These are phyloP conservation scores for Mesoligia furuncula DNA, from an alignment of 2,888 invertebrate genomes.

Conservation along the genomic window DNA sequence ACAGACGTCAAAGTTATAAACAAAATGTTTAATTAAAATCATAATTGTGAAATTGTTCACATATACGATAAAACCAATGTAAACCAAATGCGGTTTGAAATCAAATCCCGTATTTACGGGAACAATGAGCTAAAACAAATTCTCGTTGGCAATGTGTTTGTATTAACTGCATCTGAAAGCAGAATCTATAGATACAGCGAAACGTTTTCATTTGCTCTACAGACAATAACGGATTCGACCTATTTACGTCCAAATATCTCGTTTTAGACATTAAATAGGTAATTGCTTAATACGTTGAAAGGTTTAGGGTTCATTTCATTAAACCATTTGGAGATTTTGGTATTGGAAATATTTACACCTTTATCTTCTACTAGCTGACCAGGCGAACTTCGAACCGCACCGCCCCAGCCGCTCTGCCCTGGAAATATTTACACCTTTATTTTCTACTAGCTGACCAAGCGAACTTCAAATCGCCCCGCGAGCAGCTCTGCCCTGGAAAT, in stretches of 20 bases:
- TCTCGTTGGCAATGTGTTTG: slow-evolving; percentile 63
- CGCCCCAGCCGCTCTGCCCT: background rate
- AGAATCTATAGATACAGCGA: slow-evolving; percentile 53
- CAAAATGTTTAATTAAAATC: slow-evolving; percentile 46
- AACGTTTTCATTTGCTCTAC: slow-evolving; percentile 66
- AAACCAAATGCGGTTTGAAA: slow-evolving; percentile 54
- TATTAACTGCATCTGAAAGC: slow-evolving; percentile 63
- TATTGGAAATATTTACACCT: background rate
- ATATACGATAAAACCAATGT: slow-evolving; percentile 42
- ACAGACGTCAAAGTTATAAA: slow-evolving; percentile 19
- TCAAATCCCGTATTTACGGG: slow-evolving; percentile 61
- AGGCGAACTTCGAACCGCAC: too few relatives aligned
- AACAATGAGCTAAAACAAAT: slow-evolving; percentile 68
- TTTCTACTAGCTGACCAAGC: background rate
- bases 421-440: background rate
- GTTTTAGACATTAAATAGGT: background rate
- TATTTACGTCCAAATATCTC: slow-evolving; percentile 35
- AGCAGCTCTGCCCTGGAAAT: background rate
- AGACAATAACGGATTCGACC: slow-evolving; percentile 59
- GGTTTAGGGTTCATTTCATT: background rate
- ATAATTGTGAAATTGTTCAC: slow-evolving; percentile 47
- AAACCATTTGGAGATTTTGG: background rate
- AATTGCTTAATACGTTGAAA: background rate
- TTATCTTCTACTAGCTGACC: background rate
- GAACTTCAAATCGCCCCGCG: too few relatives aligned